Base-by-base conservation (phyloP, 2,888 invertebrate species). In the Orgyia antiqua region DNA sequence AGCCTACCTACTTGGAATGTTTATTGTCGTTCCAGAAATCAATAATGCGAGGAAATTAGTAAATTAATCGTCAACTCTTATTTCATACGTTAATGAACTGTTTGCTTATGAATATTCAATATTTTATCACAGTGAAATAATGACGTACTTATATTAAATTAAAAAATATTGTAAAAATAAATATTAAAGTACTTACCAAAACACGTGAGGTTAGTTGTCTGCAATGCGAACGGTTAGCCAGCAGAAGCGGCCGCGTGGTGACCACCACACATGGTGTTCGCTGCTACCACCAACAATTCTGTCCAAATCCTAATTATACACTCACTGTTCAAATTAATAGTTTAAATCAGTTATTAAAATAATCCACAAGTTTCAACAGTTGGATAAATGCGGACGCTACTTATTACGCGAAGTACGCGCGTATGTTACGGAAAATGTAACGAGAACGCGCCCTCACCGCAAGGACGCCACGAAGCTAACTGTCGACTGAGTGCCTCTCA, bases 191-290 rank as follows among this genome's bases (percentile, higher is more conserved):
- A 74, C 77, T 79, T 64, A 83, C 83, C 77, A 68, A 58, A 51
- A 51, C 63, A 63, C 68, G 72, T 68, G 65, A 59, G 59, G 56
- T 46, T 39, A 13, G 46, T 45, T 42, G 45, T 42, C 43, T 39
- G 53, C 54, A 50, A 51, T 53, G 49, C 46, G 56, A 55, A 42
- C 41, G 46, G 51, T 74, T 66, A 78, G 52, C 82, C 79, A 54
- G 74, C 77, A 51, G 70, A 65, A 33, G 64, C 63, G 45, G 69
- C 64, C 51, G 59, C 67, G 55, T 63, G 64, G 54, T 62, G 63
- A 51, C 58, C 57, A 60, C 54, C 65, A 52, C 70, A 68, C 82
- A 83, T 83, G 55, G 45, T 49, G 51, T 29, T 43, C 36, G 29
- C 49, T 43, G 39, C 43, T 53, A n/a, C 45, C 53, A 51, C 51